Evolutionary conservation across 2,888 invertebrate species (phyloP), one percentile per base, ranked within the genome.

Genomic region (Andrena bicolor): DNA sequence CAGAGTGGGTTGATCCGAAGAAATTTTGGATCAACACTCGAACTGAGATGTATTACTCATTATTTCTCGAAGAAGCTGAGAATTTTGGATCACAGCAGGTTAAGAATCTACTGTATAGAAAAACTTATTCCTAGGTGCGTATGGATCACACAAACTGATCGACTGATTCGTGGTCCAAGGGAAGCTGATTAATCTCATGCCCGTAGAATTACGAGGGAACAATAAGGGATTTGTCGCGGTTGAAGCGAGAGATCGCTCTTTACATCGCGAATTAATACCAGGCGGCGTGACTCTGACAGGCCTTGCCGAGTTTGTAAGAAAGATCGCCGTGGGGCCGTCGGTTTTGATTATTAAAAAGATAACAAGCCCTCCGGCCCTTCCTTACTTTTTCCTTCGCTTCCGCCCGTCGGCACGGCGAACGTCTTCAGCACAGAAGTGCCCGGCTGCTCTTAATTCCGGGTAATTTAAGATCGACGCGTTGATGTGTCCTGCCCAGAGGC

Each of bases 301-400:
- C 58, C 90, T 16, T 90, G 91, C 88, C 90, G 91, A 88, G 87
- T 77, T 56, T 72, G 76, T 77, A 83, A 83, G 89, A 86, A 89
- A 87, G 85, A 79, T 84, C 85, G 82, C 83, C 78, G 78, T 83
- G 83, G 83, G 76, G 86, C 86, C 88, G 92, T 92, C 92, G 91
- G 88, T 86, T 90, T 86, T 91, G 89, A 92, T 92, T 93, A 93
- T 92, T 92, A 92, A 92, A 92, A 92, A 92, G 92, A 92, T 92
- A 92, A 92, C 90, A 90, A 90, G 90, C 91, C 91, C 89, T 80
- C 80, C 85, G 89, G 89, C 83, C 82, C 89, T 89, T 88, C 72
- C 90, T 90, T 89, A 90, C 89, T 91, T 91, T 89, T 90, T 89
- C 87, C 86, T 74, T 82, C 85, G 78, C 86, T 88, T 88, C 60